phyloP scores from a whole-genome alignment of 2,113 vertebrate species.

The Peromyscus polionotus region DNA sequence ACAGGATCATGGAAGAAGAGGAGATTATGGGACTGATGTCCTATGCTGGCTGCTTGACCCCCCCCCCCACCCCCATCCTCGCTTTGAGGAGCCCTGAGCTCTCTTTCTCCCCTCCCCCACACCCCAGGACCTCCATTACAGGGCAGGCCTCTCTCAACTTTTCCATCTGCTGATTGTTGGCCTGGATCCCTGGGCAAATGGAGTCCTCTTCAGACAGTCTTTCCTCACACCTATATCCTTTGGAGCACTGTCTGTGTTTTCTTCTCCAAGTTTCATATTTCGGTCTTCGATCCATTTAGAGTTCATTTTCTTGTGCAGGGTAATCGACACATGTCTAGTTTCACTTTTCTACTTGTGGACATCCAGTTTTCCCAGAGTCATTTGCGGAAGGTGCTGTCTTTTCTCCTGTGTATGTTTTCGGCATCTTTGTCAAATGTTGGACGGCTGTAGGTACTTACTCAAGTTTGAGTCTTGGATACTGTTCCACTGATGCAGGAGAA shows the following conservation, averaged over 20 bases:
- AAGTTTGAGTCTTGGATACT: no score
- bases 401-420: no score
- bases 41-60: not conserved
- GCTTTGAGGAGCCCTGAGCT: not conserved
- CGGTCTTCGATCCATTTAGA: not conserved
- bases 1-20: not conserved
- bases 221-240: not conserved
- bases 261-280: not conserved
- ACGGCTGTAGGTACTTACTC: no score
- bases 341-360: no score
- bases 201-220: not conserved
- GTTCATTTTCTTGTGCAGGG: no score
- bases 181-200: not conserved
- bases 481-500: no score
- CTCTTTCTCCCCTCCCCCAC: not conserved
- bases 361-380: no score
- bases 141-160: not conserved
- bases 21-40: not conserved
- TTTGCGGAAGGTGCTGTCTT: no score
- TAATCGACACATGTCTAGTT: no score
- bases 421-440: no score
- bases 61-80: no score
- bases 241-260: not conserved
- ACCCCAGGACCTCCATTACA: not conserved
- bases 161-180: not conserved